Evolutionary conservation across 2,888 invertebrate species (phyloP), one percentile per base, ranked within the genome.

Genomic region (Hoplodrina ambigua): DNA sequence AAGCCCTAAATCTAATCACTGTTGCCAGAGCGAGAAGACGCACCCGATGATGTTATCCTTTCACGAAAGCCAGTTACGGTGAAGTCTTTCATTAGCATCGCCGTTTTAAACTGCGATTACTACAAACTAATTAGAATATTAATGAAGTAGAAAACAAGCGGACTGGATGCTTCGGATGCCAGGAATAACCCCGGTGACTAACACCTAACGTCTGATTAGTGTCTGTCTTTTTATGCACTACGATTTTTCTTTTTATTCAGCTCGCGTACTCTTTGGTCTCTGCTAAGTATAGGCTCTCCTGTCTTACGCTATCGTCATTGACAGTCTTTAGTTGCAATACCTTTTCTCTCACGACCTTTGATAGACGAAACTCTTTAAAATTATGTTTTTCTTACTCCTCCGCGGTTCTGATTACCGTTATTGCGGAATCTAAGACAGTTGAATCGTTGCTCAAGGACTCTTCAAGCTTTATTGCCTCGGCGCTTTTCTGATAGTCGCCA

Each of bases 81-180:
- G 81, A 78, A 78, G 78, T 64, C 59, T 63, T 10, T 10, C 53
- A 81, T 79, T 77, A 76, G 64, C 81, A 77, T 78, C 55, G 65
- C 53, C 66, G 81, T 70, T 81, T 81, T 71, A 78, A 84, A 75
- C 79, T 59, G 69, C 75, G 84, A 83, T 82, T 82, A 83, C 84
- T 84, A 83, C 83, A 80, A 75, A 75, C 78, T 83, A 82, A 83
- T 82, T 84, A 75, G 75, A 83, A 84, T 83, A 84, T 83, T 84
- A 59, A 83, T 84, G 62, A 60, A 67, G 59, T 75, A 83, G 83
- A 79, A 79, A 79, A 80, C 70, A 69, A 81, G 53, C 78, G 72
- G 60, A 49, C 64, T 79, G 64, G 44, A 81, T 81, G 72, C 64
- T 76, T 81, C 64, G 78, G 72, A 84, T 83, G 84, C 82, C 73